Evolutionary conservation across 2,113 vertebrate genomes (phyloP).

Genomic region (Recurvirostra avosetta): DNA sequence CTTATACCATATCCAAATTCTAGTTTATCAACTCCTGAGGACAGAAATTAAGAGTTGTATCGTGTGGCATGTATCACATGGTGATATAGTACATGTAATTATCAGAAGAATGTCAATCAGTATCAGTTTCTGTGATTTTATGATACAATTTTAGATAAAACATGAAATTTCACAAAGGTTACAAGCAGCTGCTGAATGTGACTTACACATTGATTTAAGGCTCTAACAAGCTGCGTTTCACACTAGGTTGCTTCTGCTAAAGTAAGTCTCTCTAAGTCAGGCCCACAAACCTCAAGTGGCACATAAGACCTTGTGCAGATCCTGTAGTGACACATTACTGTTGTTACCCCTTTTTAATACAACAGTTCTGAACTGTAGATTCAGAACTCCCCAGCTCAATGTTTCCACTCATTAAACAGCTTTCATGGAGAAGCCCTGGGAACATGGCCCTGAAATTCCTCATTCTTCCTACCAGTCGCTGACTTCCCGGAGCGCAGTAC

Average conservation of each 20-base stretch:
- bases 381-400: background rate
- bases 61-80: background rate
- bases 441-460: background rate
- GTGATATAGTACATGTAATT: background rate
- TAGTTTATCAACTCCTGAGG: background rate
- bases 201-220: background rate
- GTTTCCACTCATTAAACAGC: background rate
- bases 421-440: background rate
- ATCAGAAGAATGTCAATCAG: background rate
- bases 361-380: background rate
- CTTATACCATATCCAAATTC: background rate
- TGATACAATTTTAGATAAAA: background rate
- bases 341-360: background rate
- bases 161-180: background rate
- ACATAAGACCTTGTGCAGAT: background rate
- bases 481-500: background rate
- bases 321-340: background rate
- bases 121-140: background rate
- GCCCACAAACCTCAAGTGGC: background rate
- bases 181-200: background rate
- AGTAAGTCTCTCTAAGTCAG: background rate
- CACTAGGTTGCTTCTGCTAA: background rate
- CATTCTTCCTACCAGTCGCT: background rate
- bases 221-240: background rate
- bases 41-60: background rate